Evolutionary conservation across 2,113 vertebrate species (phyloP).

Genomic region (Sclerurus mexicanus): DNA sequence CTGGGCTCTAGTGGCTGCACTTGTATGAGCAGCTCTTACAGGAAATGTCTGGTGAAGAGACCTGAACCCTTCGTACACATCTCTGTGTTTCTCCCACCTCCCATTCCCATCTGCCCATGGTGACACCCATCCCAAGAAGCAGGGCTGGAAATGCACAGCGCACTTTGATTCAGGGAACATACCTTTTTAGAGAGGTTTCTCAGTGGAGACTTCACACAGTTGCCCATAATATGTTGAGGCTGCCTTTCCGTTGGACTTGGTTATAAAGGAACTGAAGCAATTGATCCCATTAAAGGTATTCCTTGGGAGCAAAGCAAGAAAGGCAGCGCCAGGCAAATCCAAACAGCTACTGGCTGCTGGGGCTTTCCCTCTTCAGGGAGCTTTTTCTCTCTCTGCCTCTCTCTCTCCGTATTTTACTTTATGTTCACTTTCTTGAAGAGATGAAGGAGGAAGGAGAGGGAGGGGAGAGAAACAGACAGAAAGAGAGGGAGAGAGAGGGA

Average conservation of each 20-base stretch:
- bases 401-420: slow-evolving; percentile 69
- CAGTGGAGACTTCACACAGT: slow-evolving; percentile 96
- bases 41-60: neutral
- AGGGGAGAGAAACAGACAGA: slow-evolving; percentile 64
- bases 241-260: slow-evolving; percentile 61
- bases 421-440: slow-evolving; percentile 77
- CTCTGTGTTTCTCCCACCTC: slow-evolving; percentile 13
- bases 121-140: slow-evolving; percentile 14
- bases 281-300: slow-evolving; percentile 76
- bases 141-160: neutral
- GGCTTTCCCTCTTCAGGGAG: slow-evolving; percentile 59
- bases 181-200: slow-evolving; percentile 97
- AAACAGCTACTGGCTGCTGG: slow-evolving; percentile 60
- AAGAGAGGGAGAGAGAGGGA: slow-evolving; percentile 65
- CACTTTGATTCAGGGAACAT: slow-evolving; percentile 69
- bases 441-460: slow-evolving; percentile 69
- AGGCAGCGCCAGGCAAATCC: slow-evolving; percentile 62
- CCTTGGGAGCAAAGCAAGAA: slow-evolving; percentile 65
- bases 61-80: neutral
- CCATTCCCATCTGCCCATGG: neutral
- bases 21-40: neutral
- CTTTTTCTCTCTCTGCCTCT: slow-evolving; percentile 58
- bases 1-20: neutral
- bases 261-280: slow-evolving; percentile 66
- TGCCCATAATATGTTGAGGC: slow-evolving; percentile 87